A percentile compares a stretch with the other conserved stretches of the same genome.
These are phyloP conservation scores for Notodonta dromedarius DNA, from an alignment of 2,888 invertebrate genomes.

Conservation along the genomic window DNA sequence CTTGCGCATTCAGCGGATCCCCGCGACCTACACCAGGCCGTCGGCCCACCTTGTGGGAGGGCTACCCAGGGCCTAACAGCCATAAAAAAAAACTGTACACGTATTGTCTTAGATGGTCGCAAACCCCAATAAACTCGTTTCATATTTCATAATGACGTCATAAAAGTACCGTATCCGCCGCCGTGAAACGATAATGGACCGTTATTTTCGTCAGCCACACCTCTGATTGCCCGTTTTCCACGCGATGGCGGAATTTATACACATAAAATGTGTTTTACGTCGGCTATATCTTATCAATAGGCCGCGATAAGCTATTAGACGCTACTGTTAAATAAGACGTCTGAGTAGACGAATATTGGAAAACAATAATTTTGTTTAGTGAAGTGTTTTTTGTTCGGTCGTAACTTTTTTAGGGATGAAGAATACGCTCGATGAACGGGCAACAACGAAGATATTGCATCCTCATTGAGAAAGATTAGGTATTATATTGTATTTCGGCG, in stretches of 20 bases:
- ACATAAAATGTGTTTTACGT: slow-evolving; percentile 30
- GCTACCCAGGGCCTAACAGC: too few relatives aligned
- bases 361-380: slow-evolving; percentile 5
- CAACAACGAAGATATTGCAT: neutral
- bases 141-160: slow-evolving; percentile 45
- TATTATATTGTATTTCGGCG: neutral
- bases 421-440: neutral
- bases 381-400: neutral
- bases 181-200: slow-evolving; percentile 44
- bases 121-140: slow-evolving; percentile 18
- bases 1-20: too few relatives aligned
- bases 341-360: neutral
- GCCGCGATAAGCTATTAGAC: slow-evolving; percentile 23
- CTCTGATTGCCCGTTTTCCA: slow-evolving; percentile 47
- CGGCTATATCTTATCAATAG: slow-evolving; percentile 41
- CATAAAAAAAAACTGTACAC: neutral
- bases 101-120: slow-evolving; percentile 4
- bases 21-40: too few relatives aligned
- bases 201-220: slow-evolving; percentile 53
- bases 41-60: too few relatives aligned
- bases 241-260: slow-evolving; percentile 50
- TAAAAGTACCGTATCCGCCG: slow-evolving; percentile 45
- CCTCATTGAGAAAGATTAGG: neutral
- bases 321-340: slow-evolving; percentile 4
- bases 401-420: neutral